Percentiles rank a stretch among this genome's conserved stretches.
Conservation (phyloP, 2,888 invertebrate species). For the Apodemia mormo region DNA sequence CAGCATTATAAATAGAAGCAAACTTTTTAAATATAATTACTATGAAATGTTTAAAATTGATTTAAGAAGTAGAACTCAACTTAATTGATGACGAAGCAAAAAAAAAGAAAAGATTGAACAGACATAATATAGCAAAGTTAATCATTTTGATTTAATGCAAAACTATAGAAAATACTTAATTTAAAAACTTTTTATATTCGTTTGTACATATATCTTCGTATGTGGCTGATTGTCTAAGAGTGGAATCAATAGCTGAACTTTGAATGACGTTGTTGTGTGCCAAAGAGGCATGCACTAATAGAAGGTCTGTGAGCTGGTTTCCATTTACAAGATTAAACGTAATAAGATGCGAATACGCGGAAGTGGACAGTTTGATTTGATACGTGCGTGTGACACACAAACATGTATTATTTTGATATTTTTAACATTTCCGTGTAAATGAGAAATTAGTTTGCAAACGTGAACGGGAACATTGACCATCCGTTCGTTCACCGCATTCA, state of each 20-base stretch:
- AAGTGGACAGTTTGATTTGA: neutral
- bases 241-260: neutral
- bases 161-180: too few relatives aligned
- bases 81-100: too few relatives aligned
- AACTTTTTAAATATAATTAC: too few relatives aligned
- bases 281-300: neutral
- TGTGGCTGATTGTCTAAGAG: too few relatives aligned
- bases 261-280: neutral
- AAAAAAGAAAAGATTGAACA: too few relatives aligned
- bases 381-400: slow-evolving; percentile 8
- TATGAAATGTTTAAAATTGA: too few relatives aligned
- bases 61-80: too few relatives aligned
- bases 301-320: neutral
- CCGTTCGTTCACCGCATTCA: slow-evolving; percentile 48
- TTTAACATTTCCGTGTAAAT: slow-evolving; percentile 48
- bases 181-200: too few relatives aligned
- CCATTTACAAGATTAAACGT: slow-evolving; percentile 2
- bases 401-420: slow-evolving; percentile 29
- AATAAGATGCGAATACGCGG: slow-evolving; percentile 11
- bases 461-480: slow-evolving; percentile 48
- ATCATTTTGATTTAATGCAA: too few relatives aligned
- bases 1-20: too few relatives aligned
- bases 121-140: too few relatives aligned
- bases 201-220: too few relatives aligned
- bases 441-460: slow-evolving; percentile 47